phyloP scores from a whole-genome alignment of 2,888 invertebrate species.

The Diaprepes abbreviatus region DNA sequence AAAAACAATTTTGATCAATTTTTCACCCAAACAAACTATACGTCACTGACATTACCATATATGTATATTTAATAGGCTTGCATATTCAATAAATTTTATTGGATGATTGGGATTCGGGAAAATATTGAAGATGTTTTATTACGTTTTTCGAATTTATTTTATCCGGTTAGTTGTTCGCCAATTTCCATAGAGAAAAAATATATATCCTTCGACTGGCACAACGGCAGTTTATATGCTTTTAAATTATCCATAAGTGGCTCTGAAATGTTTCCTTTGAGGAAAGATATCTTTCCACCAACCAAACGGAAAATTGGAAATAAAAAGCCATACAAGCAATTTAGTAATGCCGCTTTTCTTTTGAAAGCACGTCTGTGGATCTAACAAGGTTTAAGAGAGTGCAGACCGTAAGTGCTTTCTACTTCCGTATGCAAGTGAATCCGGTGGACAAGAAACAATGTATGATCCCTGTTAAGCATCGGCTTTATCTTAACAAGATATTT shows the following conservation, averaged over 20 bases:
- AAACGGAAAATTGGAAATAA: constrained; percentile 16
- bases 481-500: too few species aligned
- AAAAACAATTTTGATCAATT: too few species aligned
- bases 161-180: not conserved
- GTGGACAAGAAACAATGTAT: not conserved
- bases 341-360: constrained; percentile 11
- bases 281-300: not conserved
- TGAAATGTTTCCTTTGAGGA: constrained; percentile 15
- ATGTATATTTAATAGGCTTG: too few species aligned
- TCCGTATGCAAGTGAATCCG: not conserved
- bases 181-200: constrained; percentile 14
- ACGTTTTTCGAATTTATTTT: too few species aligned
- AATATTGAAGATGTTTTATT: too few species aligned
- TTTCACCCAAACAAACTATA: too few species aligned
- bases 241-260: constrained; percentile 9
- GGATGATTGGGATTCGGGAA: too few species aligned
- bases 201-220: constrained; percentile 5
- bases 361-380: constrained; percentile 8
- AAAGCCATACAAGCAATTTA: constrained; percentile 14
- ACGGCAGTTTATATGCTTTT: constrained; percentile 1
- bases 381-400: constrained; percentile 8
- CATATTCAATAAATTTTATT: too few species aligned
- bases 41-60: too few species aligned
- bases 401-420: not conserved
- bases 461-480: too few species aligned